Evolutionary conservation across 2,113 vertebrate genomes (phyloP), one percentile per base, ranked within the genome.

Genomic region (Sorex fumeus): DNA sequence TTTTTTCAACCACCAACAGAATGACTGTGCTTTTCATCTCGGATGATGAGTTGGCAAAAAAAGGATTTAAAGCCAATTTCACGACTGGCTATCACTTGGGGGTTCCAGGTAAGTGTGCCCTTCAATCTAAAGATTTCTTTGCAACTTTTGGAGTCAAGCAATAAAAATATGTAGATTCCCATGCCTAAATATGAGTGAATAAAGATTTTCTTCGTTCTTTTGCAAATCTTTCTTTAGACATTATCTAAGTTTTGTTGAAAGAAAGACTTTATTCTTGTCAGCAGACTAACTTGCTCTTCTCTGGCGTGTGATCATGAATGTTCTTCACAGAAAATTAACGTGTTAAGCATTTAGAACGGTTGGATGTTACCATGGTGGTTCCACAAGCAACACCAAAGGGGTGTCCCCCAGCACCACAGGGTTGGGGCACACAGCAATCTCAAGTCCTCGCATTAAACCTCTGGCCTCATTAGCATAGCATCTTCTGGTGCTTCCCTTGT

Each of bases 11-110:
- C 53, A 97, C 98, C 86, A 99, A 98, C 93, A 97, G 98, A 87
- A 98, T 99, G 97, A 98, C 98, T 13, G 97, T 99, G 6, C 96
- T 98, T 96, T 96, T 99, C 32, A 95, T 90, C 60, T 98, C 98
- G 0, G 96, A 99, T 43, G 0, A 1, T 0, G 60, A 27, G 0
- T 18, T 10, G 43, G 64, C 94, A 0, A 69, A 50, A 2, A 93
- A 78, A 21, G 99, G 99, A 23, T 99, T 99, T 97, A 97, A 95
- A 76, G 99, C 99, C 53, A 99, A 99, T 92, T 99, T 99, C 88
- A 99, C 98, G 47, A 97, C 98, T 0, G 99, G 99, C 34, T 97
- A 98, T 64, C 16, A 88, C 25, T 97, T 99, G 64, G 98, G 99
- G 69, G 95, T 97, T 94, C 90, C 96, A 88, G 97, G 98, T 98